Percentiles rank a stretch among this genome's conserved stretches.
Evolutionary conservation across 2,888 invertebrate species (phyloP).

Genomic region (Orthosia cruda): DNA sequence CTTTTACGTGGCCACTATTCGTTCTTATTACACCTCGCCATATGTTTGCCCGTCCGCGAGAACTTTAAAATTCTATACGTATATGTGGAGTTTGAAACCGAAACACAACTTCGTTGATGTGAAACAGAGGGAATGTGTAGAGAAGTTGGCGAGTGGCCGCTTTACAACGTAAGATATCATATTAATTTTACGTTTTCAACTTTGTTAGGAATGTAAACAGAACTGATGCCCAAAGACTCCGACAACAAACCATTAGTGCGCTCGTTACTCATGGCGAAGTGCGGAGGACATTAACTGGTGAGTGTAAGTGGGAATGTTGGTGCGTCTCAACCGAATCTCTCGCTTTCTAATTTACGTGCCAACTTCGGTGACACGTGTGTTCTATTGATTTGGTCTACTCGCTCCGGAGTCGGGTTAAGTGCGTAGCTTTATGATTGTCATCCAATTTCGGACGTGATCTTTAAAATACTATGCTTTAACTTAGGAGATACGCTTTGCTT

Average conservation of each 20-base stretch:
- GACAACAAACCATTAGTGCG: conserved; percentile 79
- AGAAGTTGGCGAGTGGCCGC: conserved; percentile 57
- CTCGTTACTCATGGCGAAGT: conserved; percentile 76
- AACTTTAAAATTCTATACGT: conserved; percentile 62
- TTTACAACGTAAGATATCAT: conserved; percentile 63
- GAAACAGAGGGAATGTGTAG: conserved; percentile 50
- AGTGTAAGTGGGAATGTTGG: conserved; percentile 69
- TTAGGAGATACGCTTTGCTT: conserved; percentile 7
- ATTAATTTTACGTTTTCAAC: conserved; percentile 72
- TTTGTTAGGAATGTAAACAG: conserved; percentile 66
- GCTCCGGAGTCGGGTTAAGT: conserved; percentile 48
- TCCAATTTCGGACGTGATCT: conserved; percentile 51
- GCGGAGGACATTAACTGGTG: conserved; percentile 75
- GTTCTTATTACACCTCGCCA: conserved; percentile 70
- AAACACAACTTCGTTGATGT: conserved; percentile 53
- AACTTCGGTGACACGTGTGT: conserved; percentile 80
- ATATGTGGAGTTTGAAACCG: conserved; percentile 43
- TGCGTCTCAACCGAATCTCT: conserved; percentile 72
- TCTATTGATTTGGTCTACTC: conserved; percentile 78
- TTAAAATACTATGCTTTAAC: conserved; percentile 11
- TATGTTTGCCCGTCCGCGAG: conserved; percentile 46
- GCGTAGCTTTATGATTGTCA: conserved; percentile 61
- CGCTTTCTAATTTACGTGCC: conserved; percentile 77
- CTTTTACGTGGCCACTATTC: conserved; percentile 69
- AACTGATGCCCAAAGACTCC: conserved; percentile 53